Percentiles rank a stretch among this genome's conserved stretches.
Evolutionary conservation across 2,797 vertebrate genomes (phyloP).

Genomic region (Enteromius afrohamiltoni): DNA sequence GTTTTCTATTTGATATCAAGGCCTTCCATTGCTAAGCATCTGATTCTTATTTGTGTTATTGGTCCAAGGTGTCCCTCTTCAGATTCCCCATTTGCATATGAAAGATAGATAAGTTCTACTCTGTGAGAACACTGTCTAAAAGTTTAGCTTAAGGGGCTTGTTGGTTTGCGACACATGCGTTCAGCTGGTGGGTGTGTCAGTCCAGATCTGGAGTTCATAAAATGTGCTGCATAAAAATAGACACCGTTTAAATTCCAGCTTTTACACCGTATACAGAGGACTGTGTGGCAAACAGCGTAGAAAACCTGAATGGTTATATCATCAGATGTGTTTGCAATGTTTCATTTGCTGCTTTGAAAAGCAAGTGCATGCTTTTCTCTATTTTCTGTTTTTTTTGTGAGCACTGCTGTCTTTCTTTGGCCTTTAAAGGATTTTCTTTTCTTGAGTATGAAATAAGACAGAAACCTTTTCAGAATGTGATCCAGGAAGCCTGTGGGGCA

Average conservation of each 20-base stretch:
- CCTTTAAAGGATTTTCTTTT: conserved; percentile 1
- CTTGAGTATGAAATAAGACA: conserved; percentile 8
- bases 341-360: background rate
- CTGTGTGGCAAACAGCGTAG: background rate
- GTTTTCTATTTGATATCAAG: conserved; percentile 26
- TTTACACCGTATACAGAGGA: conserved; percentile 34
- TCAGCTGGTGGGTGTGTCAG: conserved; percentile 70
- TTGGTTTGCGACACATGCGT: conserved; percentile 59
- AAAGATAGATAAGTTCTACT: conserved; percentile 10
- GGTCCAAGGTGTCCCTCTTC: conserved; percentile 2
- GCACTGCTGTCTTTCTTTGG: background rate
- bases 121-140: conserved; percentile 44
- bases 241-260: conserved; percentile 64
- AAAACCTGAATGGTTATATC: background rate
- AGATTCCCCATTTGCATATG: conserved; percentile 32
- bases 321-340: background rate
- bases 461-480: conserved; percentile 55
- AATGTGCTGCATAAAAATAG: conserved; percentile 70
- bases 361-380: background rate
- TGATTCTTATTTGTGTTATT: conserved; percentile 24
- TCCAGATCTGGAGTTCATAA: conserved; percentile 73
- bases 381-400: background rate
- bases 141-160: conserved; percentile 51
- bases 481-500: conserved; percentile 44
- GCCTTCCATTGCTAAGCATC: background rate